phyloP scores from a whole-genome alignment of 37 sponge, comb jelly and placozoan species.

The Haliclona indistincta region DNA sequence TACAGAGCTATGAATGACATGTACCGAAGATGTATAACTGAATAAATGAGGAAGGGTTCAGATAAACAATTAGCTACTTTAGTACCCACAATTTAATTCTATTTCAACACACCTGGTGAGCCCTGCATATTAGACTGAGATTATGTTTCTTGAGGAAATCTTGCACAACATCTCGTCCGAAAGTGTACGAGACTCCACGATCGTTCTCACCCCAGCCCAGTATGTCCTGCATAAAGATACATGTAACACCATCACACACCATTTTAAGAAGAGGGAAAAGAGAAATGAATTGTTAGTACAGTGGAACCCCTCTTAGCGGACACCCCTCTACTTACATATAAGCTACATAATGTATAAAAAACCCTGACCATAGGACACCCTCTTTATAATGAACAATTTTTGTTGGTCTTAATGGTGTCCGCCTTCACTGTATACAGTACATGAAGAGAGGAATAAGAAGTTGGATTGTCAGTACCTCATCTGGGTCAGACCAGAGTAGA shows the following conservation, averaged over 20 bases:
- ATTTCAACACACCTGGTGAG: slow-evolving; percentile 86
- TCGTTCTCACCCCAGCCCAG: slow-evolving; percentile 97
- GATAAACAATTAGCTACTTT: neutral
- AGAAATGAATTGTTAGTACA: no score
- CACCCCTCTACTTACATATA: neutral
- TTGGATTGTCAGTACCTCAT: slow-evolving; percentile 57
- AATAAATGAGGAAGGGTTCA: neutral
- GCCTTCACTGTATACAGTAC: neutral
- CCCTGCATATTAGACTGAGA: slow-evolving; percentile 84
- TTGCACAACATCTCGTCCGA: slow-evolving; percentile 87
- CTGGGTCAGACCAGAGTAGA: slow-evolving; percentile 93
- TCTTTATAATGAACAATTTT: no score
- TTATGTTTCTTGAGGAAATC: slow-evolving; percentile 64
- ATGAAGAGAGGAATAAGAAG: neutral
- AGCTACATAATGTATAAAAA: neutral
- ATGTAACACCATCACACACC: neutral
- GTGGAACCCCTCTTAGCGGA: no score
- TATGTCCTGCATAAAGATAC: slow-evolving; percentile 65
- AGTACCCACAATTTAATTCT: neutral
- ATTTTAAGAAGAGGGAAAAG: no score
- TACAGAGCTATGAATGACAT: no score
- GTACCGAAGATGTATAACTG: neutral
- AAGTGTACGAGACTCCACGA: slow-evolving; percentile 91
- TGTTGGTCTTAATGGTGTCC: no score
- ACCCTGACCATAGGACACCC: neutral